Conservation (phyloP, 1,140 invertebrate species). For the Papilio glaucus region DNA sequence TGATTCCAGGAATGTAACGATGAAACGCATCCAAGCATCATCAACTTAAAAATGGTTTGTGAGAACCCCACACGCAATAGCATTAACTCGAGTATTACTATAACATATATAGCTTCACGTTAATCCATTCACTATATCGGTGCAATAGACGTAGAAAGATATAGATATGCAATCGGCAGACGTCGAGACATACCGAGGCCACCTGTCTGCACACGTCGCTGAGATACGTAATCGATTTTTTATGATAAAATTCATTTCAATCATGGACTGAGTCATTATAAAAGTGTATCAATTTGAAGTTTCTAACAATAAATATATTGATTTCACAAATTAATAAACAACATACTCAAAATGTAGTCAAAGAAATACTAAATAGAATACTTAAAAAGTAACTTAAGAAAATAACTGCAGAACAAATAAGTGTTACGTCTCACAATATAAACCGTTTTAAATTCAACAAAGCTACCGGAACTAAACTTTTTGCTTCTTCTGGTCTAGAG, state of each 20-base stretch:
- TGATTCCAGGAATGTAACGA: no score
- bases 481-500: background rate
- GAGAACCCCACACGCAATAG: no score
- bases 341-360: background rate
- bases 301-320: background rate
- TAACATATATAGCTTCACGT: background rate
- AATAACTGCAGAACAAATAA: no score
- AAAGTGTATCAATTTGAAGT: background rate
- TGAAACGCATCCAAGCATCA: no score
- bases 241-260: background rate
- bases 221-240: background rate
- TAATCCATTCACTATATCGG: slow-evolving; percentile 4
- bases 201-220: background rate
- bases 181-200: slow-evolving; percentile 16
- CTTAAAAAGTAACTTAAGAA: no score
- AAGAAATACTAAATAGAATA: no score
- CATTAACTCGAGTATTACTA: no score
- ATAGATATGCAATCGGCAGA: slow-evolving; percentile 9
- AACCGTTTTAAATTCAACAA: background rate
- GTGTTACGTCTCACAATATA: background rate
- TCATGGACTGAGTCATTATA: background rate
- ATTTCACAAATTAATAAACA: background rate
- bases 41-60: no score
- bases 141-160: background rate
- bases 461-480: background rate